Conservation (phyloP, 2,888 invertebrate species). For the Agelastica alni region DNA sequence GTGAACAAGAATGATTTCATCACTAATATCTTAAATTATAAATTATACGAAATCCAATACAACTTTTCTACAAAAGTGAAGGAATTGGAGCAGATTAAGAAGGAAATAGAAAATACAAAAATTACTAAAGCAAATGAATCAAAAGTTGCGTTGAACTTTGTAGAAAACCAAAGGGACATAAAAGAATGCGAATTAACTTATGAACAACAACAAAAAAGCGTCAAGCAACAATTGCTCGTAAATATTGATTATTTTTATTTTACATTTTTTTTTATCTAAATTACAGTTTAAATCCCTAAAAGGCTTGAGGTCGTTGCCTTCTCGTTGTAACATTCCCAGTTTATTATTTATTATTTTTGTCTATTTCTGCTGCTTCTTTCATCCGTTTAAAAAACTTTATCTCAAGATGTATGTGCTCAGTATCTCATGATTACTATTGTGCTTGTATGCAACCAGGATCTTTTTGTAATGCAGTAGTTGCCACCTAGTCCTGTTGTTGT, state of each 20-base stretch:
- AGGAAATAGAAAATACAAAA: constrained; percentile 31
- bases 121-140: constrained; percentile 30
- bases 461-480: no score
- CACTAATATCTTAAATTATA: constrained; percentile 44
- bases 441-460: no score
- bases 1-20: constrained; percentile 46
- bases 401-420: no score
- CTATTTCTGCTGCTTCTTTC: no score
- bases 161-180: constrained; percentile 45
- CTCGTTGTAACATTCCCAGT: no score
- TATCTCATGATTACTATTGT: no score
- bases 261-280: no score
- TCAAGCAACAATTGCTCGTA: constrained; percentile 40
- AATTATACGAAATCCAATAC: constrained; percentile 45
- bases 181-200: constrained; percentile 40
- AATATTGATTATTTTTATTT: constrained; percentile 5
- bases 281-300: no score
- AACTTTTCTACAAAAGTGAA: constrained; percentile 42
- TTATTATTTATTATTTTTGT: no score
- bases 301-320: no score
- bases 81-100: constrained; percentile 37
- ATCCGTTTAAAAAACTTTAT: no score
- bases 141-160: constrained; percentile 35
- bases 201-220: constrained; percentile 39
- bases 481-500: no score